phyloP scores from a whole-genome alignment of 2,797 vertebrate species.

The Hapalemur alaotrensis region DNA sequence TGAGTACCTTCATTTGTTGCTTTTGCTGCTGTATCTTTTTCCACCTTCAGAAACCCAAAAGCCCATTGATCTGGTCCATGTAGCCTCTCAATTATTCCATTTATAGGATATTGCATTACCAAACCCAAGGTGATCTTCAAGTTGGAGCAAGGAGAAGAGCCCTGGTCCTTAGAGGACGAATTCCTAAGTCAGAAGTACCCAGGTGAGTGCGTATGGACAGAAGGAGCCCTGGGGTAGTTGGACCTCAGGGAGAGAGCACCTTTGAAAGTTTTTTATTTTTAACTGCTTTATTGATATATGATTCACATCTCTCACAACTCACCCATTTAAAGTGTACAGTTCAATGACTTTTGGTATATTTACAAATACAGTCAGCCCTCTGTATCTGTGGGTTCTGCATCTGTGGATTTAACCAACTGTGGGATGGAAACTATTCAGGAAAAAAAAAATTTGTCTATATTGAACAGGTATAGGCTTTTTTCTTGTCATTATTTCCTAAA shows the following conservation, averaged over 20 bases:
- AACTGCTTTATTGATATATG: not conserved
- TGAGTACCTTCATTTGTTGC: not conserved
- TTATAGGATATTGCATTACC: not conserved
- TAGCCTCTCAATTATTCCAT: not conserved
- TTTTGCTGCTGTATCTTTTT: not conserved
- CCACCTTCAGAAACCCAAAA: not conserved
- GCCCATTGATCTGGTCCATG: not conserved
- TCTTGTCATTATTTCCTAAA: not conserved
- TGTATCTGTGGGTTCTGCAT: not conserved
- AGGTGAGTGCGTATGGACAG: not conserved
- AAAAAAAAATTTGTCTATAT: not conserved
- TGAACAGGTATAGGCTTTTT: not conserved
- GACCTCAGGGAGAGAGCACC: not conserved
- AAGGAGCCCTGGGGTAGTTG: not conserved
- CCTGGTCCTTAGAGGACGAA: not conserved
- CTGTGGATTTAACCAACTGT: not conserved
- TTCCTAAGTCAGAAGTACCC: not conserved
- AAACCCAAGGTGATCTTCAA: slow-evolving; percentile 34
- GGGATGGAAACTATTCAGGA: not conserved
- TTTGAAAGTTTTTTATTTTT: not conserved
- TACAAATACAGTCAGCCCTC: not conserved
- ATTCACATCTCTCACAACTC: not conserved
- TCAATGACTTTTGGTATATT: not conserved
- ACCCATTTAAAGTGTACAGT: not conserved
- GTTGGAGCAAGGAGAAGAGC: slow-evolving; percentile 52